Evolutionary conservation across 2,888 invertebrate species (phyloP), one percentile per base, ranked within the genome.

Genomic region (Plusia festucae): DNA sequence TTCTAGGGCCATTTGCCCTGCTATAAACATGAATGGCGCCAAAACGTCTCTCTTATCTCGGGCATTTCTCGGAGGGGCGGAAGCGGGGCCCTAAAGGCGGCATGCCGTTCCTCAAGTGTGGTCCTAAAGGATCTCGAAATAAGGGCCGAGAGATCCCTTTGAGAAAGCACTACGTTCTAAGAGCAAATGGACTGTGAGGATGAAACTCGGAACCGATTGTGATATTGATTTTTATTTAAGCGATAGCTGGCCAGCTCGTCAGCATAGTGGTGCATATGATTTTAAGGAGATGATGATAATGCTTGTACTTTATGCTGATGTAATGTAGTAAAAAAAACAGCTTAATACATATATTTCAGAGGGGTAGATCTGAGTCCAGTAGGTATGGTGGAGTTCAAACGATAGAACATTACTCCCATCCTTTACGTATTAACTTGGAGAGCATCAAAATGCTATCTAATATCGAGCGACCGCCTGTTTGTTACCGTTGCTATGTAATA

Each of bases 21-120:
- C 92, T 86, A 94, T 95, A 94, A 95, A 94, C 94, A 94, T 93
- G 93, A 95, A 95, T 94, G 93, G 94, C 90, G 93, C 91, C 93
- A 93, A 94, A 95, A 94, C 92, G 93, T 94, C 93, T 94, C 92
- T 94, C 95, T 95, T 95, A 95, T 95, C 95, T 94, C 88, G 93
- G 93, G 91, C 88, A 90, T 93, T 93, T 93, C 93, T 91, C 89
- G 86, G 90, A 92, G 90, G 92, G 91, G 90, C 93, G 94, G 94
- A 94, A 93, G 92, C 90, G 88, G 87, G 87, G 82, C 85, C 91
- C 90, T 87, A 91, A 92, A 92, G 91, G 89, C 91, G 85, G 84
- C 81, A 85, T 83, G 84, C 82, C 90, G 90, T 88, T 91, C 90
- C 87, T 93, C 93, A 92, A 95, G 94, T 93, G 92, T 94, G 90